A percentile compares a stretch with the other conserved stretches of the same genome.
These are phyloP conservation scores for Ditylenchus weischeri DNA, from an alignment of 2,888 invertebrate species.

Conservation along the genomic window DNA sequence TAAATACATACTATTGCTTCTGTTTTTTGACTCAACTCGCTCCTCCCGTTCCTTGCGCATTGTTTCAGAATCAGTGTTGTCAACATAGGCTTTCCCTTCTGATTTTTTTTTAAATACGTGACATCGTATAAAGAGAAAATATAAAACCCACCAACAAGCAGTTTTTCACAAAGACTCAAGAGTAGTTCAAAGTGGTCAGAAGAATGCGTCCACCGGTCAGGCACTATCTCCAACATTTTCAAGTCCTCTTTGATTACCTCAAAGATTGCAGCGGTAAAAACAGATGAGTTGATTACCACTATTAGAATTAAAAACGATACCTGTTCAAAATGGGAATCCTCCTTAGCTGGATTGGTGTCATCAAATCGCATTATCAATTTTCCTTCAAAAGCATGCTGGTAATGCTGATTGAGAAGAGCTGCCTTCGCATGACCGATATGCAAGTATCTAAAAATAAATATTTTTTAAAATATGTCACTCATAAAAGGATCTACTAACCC, in stretches of 20 bases:
- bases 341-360: conserved; percentile 98
- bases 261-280: conserved; percentile 16
- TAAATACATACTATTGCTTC: conserved; percentile 37
- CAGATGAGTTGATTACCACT: neutral
- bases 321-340: conserved; percentile 92
- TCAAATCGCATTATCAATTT: conserved; percentile 96
- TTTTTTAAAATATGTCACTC: neutral
- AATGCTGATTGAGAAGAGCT: conserved; percentile 93
- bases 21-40: conserved; percentile 70
- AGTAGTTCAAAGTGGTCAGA: conserved; percentile 94
- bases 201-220: conserved; percentile 87
- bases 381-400: conserved; percentile 85
- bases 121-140: no score
- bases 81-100: conserved; percentile 84
- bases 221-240: conserved; percentile 81
- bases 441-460: conserved; percentile 67
- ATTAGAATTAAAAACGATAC: conserved; percentile 62
- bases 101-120: no score
- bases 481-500: conserved; percentile 66
- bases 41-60: conserved; percentile 94
- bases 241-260: conserved; percentile 84
- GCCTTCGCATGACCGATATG: conserved; percentile 99
- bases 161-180: conserved; percentile 78
- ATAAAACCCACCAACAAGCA: conserved; percentile 67
- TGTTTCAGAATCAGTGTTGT: conserved; percentile 86